Evolutionary conservation across 2,113 vertebrate genomes (phyloP).

Genomic region (Hipposideros armiger): DNA sequence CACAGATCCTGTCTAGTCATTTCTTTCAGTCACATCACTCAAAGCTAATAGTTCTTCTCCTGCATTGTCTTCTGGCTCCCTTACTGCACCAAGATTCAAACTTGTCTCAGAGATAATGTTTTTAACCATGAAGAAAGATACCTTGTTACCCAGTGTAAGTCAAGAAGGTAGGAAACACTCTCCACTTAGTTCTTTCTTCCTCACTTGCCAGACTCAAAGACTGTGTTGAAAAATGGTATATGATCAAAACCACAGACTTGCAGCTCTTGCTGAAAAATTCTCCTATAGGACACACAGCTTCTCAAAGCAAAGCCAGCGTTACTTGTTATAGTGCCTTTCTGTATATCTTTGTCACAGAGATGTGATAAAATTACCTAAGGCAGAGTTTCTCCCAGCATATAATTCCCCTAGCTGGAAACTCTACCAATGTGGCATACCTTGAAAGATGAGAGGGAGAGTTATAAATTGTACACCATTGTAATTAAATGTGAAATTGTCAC

Average conservation of each 20-base stretch:
- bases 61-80: background rate
- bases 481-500: slow-evolving; percentile 81
- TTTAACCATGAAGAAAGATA: background rate
- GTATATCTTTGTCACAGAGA: background rate
- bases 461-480: slow-evolving; percentile 85
- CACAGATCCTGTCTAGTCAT: background rate
- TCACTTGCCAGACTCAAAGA: background rate
- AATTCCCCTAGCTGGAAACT: background rate
- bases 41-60: background rate
- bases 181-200: background rate
- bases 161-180: background rate
- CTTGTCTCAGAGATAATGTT: background rate
- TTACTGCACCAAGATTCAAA: background rate
- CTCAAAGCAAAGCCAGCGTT: background rate
- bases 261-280: background rate
- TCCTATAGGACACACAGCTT: background rate
- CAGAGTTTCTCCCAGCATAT: background rate
- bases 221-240: background rate
- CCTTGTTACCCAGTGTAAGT: background rate
- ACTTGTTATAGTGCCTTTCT: background rate
- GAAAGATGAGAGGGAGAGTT: slow-evolving; percentile 53
- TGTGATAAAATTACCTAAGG: background rate
- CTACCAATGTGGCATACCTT: background rate
- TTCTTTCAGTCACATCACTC: background rate
- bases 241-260: background rate